phyloP scores from a whole-genome alignment of 2,797 vertebrate species.

The Luscinia luscinia region DNA sequence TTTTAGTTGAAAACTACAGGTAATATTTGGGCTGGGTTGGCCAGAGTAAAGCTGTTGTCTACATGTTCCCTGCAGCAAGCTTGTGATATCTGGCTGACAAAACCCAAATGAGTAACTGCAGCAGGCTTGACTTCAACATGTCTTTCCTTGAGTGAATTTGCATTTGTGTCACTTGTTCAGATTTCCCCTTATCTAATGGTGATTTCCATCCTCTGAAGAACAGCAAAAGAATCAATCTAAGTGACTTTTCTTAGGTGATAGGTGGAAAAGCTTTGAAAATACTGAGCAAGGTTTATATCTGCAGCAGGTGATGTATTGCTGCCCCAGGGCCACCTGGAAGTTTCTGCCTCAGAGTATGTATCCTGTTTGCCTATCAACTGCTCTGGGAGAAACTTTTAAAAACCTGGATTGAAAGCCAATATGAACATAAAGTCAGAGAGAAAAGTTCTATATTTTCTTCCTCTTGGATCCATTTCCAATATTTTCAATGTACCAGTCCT shows the following conservation, averaged over 20 bases:
- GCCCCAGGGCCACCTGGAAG: not conserved
- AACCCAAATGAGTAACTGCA: not conserved
- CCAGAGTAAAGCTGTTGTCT: not conserved
- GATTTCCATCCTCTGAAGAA: not conserved
- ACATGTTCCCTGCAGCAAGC: not conserved
- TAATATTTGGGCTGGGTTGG: not conserved
- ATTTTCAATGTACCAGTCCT: not conserved
- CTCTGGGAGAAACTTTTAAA: not conserved
- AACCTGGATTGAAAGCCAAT: not conserved
- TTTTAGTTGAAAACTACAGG: not conserved
- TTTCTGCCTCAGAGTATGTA: not conserved
- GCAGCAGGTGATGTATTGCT: not conserved
- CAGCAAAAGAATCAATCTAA: not conserved
- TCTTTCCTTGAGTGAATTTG: not conserved
- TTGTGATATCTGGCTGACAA: not conserved
- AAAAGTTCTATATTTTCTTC: not conserved
- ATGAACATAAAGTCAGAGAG: not conserved
- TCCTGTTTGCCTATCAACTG: not conserved
- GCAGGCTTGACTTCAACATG: not conserved
- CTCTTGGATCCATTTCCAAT: not conserved
- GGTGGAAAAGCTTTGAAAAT: constrained; percentile 1
- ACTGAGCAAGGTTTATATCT: not conserved
- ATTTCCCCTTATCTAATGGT: not conserved
- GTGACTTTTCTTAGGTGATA: not conserved
- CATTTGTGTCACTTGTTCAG: not conserved